Evolutionary conservation across 1,140 invertebrate species (phyloP).

Genomic region (Carcinoscorpius rotundicauda): DNA sequence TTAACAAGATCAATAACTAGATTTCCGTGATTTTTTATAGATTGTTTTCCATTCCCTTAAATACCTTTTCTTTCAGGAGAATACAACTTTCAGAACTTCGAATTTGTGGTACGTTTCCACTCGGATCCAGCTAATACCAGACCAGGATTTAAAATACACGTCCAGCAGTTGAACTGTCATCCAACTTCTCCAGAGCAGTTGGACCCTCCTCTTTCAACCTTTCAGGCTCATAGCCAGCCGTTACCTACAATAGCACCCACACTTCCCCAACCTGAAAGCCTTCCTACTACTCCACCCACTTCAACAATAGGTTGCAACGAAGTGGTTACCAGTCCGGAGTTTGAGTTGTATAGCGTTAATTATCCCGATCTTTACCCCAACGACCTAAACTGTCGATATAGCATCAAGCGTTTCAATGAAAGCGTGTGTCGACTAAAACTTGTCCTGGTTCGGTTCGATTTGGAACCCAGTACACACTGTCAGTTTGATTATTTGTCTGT

Average conservation of each 20-base stretch:
- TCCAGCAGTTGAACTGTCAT: conserved; percentile 24
- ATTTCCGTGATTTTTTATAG: too few relatives aligned
- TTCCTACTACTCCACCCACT: background rate
- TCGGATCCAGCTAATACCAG: conserved; percentile 20
- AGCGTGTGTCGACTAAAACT: conserved; percentile 19
- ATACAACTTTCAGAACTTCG: too few relatives aligned
- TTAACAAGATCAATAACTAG: too few relatives aligned
- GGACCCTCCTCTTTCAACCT: background rate
- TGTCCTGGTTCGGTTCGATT: conserved; percentile 14
- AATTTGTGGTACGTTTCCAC: conserved; percentile 12
- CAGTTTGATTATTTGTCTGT: conserved; percentile 19
- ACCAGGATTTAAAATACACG: conserved; percentile 23
- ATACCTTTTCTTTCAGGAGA: too few relatives aligned
- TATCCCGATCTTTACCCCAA: conserved; percentile 19
- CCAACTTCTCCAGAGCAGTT: background rate
- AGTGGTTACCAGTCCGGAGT: conserved; percentile 8
- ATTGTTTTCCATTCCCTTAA: too few relatives aligned
- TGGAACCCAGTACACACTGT: conserved; percentile 18
- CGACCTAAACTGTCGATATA: conserved; percentile 18
- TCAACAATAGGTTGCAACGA: conserved; percentile 13
- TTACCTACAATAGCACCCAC: background rate
- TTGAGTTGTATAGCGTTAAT: conserved; percentile 19
- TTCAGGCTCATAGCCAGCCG: background rate
- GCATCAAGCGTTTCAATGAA: conserved; percentile 12
- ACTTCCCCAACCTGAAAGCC: background rate